Evolutionary conservation across 2,113 vertebrate genomes (phyloP), one percentile per base, ranked within the genome.

Genomic region (Zootoca vivipara): DNA sequence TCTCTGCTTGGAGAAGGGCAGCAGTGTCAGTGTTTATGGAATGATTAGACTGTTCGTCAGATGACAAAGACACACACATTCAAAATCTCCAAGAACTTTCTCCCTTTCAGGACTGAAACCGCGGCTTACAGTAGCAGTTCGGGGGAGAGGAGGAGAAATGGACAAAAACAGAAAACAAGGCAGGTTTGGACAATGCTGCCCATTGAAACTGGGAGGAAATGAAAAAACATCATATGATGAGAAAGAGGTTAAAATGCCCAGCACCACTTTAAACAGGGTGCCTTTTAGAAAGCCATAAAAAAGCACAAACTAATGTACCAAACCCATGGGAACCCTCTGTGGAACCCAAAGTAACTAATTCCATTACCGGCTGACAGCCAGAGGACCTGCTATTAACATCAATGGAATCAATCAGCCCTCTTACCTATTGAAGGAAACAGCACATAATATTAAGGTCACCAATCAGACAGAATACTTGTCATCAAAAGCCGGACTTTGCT

Each of bases 161-260:
- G 24, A 42, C 35, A 85, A 52, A 78, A 62, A 28, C 40, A 69
- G 69, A 85, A 40, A 88, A 73, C 65, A 79, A 86, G 40, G 56
- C 77, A 74, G 83, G 52, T 62, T 70, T 74, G 67, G 88, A 85
- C 83, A 81, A 85, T 30, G 88, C 67, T 73, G 38, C 82, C 77
- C 30, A 85, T 46, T 64, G 70, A 82, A 80, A 64, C 20, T 30
- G 5, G 18, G 77, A 85, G 58, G 83, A 35, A 81, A 10, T 30
- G 58, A 78, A 81, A 65, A 52, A 46, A 40, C 46, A 83, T 85
- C 30, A 38, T 81, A 81, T 16, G 69, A 85, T 79, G 77, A 74
- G 30, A 85, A 42, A 64, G 33, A 84, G 83, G 77, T 62, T 74
- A 74, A 89, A 81, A 89, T 52, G 67, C 13, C 58, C 58, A 33